phyloP scores from a whole-genome alignment of 2,888 invertebrate species.

The Heliconius aoede region DNA sequence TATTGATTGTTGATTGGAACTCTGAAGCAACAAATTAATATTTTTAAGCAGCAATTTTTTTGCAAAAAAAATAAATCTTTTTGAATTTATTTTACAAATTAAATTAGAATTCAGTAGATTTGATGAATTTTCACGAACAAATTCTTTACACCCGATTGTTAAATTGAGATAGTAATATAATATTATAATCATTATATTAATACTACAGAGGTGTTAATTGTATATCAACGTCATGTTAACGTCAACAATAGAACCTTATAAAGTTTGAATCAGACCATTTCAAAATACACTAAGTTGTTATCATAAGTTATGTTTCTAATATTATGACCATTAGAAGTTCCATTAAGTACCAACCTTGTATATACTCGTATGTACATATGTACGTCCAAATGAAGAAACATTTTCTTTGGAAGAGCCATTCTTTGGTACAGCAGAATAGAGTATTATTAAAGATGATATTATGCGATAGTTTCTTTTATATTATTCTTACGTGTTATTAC shows the following conservation, averaged over 20 bases:
- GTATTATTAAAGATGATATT: slow-evolving; percentile 5
- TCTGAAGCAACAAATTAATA: too few relatives aligned
- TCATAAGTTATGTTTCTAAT: background rate
- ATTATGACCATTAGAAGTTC: background rate
- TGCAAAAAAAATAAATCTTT: too few relatives aligned
- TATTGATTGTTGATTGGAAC: too few relatives aligned
- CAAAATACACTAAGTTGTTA: background rate
- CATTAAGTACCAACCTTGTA: background rate
- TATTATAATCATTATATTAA: too few relatives aligned
- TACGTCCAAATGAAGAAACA: background rate
- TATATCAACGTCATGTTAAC: background rate
- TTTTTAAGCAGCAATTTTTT: too few relatives aligned
- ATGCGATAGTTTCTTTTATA: slow-evolving; percentile 5
- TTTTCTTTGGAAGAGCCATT: background rate
- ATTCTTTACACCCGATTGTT: too few relatives aligned
- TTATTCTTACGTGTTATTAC: background rate
- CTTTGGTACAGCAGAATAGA: too few relatives aligned
- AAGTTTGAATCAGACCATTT: background rate
- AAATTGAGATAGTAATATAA: too few relatives aligned
- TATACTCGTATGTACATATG: background rate
- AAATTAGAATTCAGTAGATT: too few relatives aligned
- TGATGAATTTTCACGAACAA: too few relatives aligned
- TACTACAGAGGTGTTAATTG: background rate
- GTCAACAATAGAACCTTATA: background rate
- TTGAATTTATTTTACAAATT: too few relatives aligned